Conservation (phyloP, 2,888 invertebrate species). For the Resseliella maxima region DNA sequence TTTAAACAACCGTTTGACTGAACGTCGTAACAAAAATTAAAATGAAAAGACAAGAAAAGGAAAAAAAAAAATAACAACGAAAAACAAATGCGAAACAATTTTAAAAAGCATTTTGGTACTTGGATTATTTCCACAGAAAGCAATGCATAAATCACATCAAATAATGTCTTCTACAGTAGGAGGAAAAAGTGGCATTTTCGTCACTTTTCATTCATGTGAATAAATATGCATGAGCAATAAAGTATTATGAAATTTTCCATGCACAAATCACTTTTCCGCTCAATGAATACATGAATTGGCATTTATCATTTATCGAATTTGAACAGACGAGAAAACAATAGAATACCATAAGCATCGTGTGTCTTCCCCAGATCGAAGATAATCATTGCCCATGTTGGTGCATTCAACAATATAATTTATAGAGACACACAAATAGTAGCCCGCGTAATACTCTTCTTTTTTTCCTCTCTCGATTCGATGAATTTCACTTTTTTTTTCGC, state of each 20-base stretch:
- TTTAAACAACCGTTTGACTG: not conserved
- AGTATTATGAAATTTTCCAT: constrained; percentile 10
- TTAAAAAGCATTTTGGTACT: not conserved
- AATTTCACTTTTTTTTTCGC: constrained; percentile 26
- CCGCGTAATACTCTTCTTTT: not conserved
- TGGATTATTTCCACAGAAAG: not conserved
- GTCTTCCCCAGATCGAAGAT: not conserved
- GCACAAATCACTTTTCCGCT: not conserved
- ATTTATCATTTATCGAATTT: constrained; percentile 7
- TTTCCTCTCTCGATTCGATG: not conserved
- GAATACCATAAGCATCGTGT: not conserved
- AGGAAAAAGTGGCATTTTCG: constrained; percentile 29
- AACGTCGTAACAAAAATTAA: not conserved
- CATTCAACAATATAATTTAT: not conserved
- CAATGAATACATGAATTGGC: not conserved
- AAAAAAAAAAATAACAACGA: not conserved
- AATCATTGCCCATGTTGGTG: not conserved
- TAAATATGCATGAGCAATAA: not conserved
- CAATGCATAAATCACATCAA: not conserved
- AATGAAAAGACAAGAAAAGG: not conserved
- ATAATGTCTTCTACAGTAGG: not conserved
- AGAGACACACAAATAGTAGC: not conserved
- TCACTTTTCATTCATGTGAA: not conserved
- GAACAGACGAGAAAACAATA: not conserved
- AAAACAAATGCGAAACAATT: too few relatives aligned